Percentiles rank a stretch among this genome's conserved stretches.
Conservation (phyloP, 1,140 invertebrate genomes). For the Myzus persicae region DNA sequence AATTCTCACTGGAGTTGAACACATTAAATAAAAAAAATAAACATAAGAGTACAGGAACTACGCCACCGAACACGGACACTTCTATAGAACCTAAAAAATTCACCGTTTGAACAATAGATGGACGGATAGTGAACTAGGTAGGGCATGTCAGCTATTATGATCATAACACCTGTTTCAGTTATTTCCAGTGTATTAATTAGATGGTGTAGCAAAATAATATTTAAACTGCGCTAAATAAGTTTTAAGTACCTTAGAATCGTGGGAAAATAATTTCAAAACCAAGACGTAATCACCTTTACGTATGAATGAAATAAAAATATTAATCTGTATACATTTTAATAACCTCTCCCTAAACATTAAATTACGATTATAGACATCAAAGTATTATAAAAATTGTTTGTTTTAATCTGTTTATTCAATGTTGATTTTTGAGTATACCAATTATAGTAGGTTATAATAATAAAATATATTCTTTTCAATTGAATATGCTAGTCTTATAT, state of each 20-base stretch:
- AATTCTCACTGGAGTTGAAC: slow-evolving; percentile 46
- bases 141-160: neutral
- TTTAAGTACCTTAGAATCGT: neutral
- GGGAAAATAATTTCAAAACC: slow-evolving; percentile 32
- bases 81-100: neutral
- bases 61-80: slow-evolving; percentile 36
- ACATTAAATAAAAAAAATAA: slow-evolving; percentile 9
- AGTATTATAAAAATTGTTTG: neutral
- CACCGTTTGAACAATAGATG: slow-evolving; percentile 9
- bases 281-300: neutral
- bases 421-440: neutral
- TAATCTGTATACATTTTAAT: neutral
- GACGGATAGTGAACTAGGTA: neutral
- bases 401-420: slow-evolving; percentile 16
- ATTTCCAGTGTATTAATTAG: slow-evolving; percentile 41
- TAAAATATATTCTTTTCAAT: neutral
- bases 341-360: neutral
- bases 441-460: neutral
- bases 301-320: neutral
- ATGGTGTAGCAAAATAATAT: slow-evolving; percentile 27
- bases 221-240: slow-evolving; percentile 1
- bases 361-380: neutral
- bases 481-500: neutral
- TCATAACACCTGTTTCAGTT: slow-evolving; percentile 41
- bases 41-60: slow-evolving; percentile 53